Evolutionary conservation across 2,113 vertebrate species (phyloP), one percentile per base, ranked within the genome.

Genomic region (Melanostigma gelatinosum): DNA sequence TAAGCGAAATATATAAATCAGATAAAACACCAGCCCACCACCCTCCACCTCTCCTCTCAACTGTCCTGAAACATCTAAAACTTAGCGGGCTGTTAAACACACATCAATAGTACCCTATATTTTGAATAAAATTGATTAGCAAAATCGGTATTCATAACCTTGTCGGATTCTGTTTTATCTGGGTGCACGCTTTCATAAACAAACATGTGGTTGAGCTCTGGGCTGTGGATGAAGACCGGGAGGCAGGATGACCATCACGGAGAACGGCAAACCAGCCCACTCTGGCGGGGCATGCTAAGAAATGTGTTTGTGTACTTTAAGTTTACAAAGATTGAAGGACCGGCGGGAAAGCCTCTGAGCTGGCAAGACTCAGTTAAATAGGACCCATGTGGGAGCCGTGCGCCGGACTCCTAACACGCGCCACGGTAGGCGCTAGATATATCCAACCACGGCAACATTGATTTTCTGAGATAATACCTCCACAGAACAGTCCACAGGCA

Each of bases 141-240:
- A 83, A 93, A 91, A 93, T 93, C 94, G 86, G 91, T 94, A 95
- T 95, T 95, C 94, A 95, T 94, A 94, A 93, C 88, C 93, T 82
- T 85, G 87, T 82, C 68, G 64, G 85, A 95, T 94, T 95, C 94
- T 94, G 92, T 95, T 95, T 95, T 93, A 95, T 95, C 94, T 93
- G 75, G 50, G 40, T 27, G 58, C 82, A 84, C 80, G 92, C 90
- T 92, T 91, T 92, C 83, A 94, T 94, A 94, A 95, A 94, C 94
- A 94, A 94, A 94, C 92, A 89, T 70, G 67, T 76, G 7, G 70
- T 84, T 69, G 66, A 80, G 88, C 79, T 66, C 85, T 80, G 75
- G 80, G 87, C 85, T 79, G 80, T 80, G 69, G 80, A 86, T 79
- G 63, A 82, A 89, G 79, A 84, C 80, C 20, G 79, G 54, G 80